phyloP scores from a whole-genome alignment of 2,113 vertebrate species.

The Procavia capensis region DNA sequence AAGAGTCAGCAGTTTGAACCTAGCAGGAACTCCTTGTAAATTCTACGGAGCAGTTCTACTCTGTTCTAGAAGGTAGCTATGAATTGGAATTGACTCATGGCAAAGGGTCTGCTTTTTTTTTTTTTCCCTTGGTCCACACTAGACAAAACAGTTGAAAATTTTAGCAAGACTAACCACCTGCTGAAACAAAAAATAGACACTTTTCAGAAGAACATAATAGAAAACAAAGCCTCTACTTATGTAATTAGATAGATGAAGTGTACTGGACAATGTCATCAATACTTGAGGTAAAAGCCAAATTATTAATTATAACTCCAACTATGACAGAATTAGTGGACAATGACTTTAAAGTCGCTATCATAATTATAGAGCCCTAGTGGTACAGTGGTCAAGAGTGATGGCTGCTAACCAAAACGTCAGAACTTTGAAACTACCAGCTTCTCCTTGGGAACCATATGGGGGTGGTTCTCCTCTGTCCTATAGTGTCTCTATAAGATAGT shows the following conservation, averaged over 20 bases:
- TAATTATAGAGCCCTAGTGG: no score
- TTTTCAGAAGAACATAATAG: constrained; percentile 10
- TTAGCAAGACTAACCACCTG: not conserved
- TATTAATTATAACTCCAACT: not conserved
- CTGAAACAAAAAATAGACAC: constrained; percentile 48
- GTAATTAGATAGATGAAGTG: constrained; percentile 16
- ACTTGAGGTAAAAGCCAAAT: not conserved
- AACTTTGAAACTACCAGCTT: not conserved
- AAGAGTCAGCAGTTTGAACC: no score
- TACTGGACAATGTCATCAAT: not conserved
- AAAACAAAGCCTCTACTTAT: not conserved
- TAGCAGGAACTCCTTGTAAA: no score
- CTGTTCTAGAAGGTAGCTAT: no score
- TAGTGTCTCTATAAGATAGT: not conserved
- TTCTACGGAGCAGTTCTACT: no score
- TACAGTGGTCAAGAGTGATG: no score
- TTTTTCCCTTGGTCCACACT: no score
- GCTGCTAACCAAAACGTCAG: no score
- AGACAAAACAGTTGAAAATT: constrained; percentile 44
- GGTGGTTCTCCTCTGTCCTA: not conserved
- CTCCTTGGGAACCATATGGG: no score
- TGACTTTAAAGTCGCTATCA: not conserved
- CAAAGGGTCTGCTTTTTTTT: no score
- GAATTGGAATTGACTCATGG: no score
- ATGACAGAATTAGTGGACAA: not conserved